Base-by-base conservation (phyloP, 2,113 vertebrate genomes). In the Dasyornis broadbenti region DNA sequence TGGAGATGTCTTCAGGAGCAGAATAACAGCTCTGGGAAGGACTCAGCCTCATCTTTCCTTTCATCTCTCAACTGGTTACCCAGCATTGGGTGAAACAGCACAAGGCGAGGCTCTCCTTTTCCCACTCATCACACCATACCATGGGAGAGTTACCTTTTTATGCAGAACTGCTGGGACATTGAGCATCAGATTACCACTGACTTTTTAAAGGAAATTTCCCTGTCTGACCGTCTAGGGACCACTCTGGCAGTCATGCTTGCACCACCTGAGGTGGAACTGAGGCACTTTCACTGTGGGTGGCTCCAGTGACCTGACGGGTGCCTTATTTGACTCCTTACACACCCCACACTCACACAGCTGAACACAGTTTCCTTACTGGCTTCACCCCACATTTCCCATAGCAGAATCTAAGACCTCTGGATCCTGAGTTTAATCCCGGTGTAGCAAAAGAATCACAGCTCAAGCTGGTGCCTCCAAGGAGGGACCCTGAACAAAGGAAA, bases 271-370 rank as follows among this genome's bases (percentile, higher is more conserved):
- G 15, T 45, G 16, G 28, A 37, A n/a, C 3, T 0, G 1, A 60
- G 28, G 19, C 1, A 3, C 8, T 15, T 53, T 45, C 0, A 0
- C 11, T 26, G 11, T 18, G n/a, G 18, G 19, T 9, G 13, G 28
- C 28, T 60, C 24, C 33, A 45, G n/a, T n/a, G 23, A 45, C 23
- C 13, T 23, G 10, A 30, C 13, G 28, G 23, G 9, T 39, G 9
- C 28, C 20, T 44, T 11, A 24, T 23, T 15, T 7, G 28, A 24
- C 13, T 61, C 40, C 15, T 53, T 70, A 26, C 10, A n/a, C 13
- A 18, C 18, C 28, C 11, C 15, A 33, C 7, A 24, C 39, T 47
- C 28, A 24, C 31, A n/a, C 15, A 59, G 6, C n/a, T 50, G 63
- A n/a, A 47, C 11, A 30, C 0, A 0, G 9, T 40, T 75, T 73